These are phyloP conservation scores for Harpegnathos saltator DNA, from an alignment of 1,140 invertebrate species.

Conservation along the genomic window DNA sequence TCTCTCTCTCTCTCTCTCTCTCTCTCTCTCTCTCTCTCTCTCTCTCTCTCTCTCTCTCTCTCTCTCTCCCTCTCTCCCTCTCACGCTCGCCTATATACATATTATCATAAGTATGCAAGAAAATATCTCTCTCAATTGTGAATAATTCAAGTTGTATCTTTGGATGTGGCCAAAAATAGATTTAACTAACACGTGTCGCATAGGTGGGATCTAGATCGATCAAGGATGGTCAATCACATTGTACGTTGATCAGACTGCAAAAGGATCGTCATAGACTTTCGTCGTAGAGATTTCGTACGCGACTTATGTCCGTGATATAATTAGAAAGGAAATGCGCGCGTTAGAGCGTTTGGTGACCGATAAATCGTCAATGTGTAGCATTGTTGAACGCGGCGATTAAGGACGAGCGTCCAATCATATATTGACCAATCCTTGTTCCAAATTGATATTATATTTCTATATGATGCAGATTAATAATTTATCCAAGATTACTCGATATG, in stretches of 20 bases:
- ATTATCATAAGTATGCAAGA: slow-evolving; percentile 76
- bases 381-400: slow-evolving; percentile 12
- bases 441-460: slow-evolving; percentile 55
- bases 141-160: slow-evolving; percentile 74
- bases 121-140: slow-evolving; percentile 74
- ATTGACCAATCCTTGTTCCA: slow-evolving; percentile 71
- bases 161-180: slow-evolving; percentile 77
- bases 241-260: slow-evolving; percentile 52
- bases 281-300: no score
- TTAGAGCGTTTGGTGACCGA: neutral
- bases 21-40: slow-evolving; percentile 7
- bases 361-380: neutral
- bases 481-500: slow-evolving; percentile 75
- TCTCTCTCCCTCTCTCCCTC: slow-evolving; percentile 5
- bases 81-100: slow-evolving; percentile 60
- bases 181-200: slow-evolving; percentile 72
- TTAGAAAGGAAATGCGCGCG: neutral
- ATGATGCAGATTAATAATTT: slow-evolving; percentile 64
- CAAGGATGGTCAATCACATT: slow-evolving; percentile 69
- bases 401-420: slow-evolving; percentile 41
- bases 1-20: no score
- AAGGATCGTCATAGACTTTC: slow-evolving; percentile 14
- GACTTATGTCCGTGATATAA: slow-evolving; percentile 10
- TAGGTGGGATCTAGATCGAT: slow-evolving; percentile 67
- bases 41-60: slow-evolving; percentile 45